A percentile compares a stretch with the other conserved stretches of the same genome.
phyloP scores from a whole-genome alignment of 2,797 vertebrate species.

The Esox masquinongy region DNA sequence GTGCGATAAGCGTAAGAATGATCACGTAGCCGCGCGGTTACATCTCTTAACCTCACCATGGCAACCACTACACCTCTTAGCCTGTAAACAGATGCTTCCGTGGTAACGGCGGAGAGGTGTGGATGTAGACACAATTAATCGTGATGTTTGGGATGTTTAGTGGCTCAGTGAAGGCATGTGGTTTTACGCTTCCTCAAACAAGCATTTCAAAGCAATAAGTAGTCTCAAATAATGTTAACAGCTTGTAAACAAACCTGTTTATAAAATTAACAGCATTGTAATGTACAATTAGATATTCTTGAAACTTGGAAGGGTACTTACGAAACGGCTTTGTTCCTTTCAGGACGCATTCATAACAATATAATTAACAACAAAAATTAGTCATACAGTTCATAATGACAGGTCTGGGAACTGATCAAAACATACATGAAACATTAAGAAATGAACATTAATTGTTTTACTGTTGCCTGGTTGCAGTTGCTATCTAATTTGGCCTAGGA shows the following conservation, averaged over 20 bases:
- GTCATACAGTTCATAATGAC: not conserved
- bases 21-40: not conserved
- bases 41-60: not conserved
- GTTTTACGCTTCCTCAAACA: not conserved
- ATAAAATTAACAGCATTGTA: not conserved
- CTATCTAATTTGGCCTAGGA: too few relatives aligned
- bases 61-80: not conserved
- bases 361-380: not conserved
- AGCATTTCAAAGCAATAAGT: not conserved
- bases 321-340: not conserved
- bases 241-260: not conserved
- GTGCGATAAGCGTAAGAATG: slow-evolving; percentile 73
- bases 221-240: not conserved
- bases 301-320: not conserved
- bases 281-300: not conserved
- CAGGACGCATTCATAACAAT: not conserved
- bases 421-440: too few relatives aligned
- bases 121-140: slow-evolving; percentile 5
- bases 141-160: not conserved
- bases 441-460: too few relatives aligned
- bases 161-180: not conserved
- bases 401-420: not conserved
- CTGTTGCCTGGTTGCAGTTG: too few relatives aligned
- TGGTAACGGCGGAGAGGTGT: not conserved
- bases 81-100: not conserved